Evolutionary conservation across 1,140 invertebrate genomes (phyloP), one percentile per base, ranked within the genome.

Genomic region (Vanessa atalanta): DNA sequence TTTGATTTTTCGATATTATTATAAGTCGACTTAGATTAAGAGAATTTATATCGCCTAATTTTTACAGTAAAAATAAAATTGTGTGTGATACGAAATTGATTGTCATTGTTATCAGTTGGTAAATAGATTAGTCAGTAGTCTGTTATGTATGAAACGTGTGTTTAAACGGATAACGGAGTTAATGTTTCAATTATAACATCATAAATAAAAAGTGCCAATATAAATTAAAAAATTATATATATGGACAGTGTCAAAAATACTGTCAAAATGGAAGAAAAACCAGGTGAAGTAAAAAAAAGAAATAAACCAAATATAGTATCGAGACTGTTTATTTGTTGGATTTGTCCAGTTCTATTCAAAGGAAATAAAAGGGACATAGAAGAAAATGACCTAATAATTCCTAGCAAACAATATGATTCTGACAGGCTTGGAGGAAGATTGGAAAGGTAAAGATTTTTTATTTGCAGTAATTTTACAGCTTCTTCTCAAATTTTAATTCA

Each of bases 321-420:
- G 26, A 80, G 78, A 76, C n/a, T 89, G 43, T 88, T 88, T 53
- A 74, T 87, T 60, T 89, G 87, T 79, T 89, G 86, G 87, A 75
- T 87, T 20, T 84, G 79, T 66, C 86, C 87, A 13, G 79, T 88
- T 47, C 64, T 88, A 13, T 76, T 79, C 43, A 83, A 77, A 77
- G 87, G 85, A 4, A 88, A 89, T 63, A 77, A 75, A 78, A 80
- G 86, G 72, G 85, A 89, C 65, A 75, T 89, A 6, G 84, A 88
- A 73, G 87, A 89, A 73, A 76, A 74, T 20, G 87, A 89, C 72
- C 75, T 89, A 26, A 83, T 89, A 48, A 66, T 85, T 64, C 88
- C 87, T 0, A 80, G 61, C 48, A 86, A 86, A 55, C 70, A 77
- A 66, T 90, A 84, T 55, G 84, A 87, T 75, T 86, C 88, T 9